phyloP scores from a whole-genome alignment of 2,888 invertebrate species.

The Labia minor region DNA sequence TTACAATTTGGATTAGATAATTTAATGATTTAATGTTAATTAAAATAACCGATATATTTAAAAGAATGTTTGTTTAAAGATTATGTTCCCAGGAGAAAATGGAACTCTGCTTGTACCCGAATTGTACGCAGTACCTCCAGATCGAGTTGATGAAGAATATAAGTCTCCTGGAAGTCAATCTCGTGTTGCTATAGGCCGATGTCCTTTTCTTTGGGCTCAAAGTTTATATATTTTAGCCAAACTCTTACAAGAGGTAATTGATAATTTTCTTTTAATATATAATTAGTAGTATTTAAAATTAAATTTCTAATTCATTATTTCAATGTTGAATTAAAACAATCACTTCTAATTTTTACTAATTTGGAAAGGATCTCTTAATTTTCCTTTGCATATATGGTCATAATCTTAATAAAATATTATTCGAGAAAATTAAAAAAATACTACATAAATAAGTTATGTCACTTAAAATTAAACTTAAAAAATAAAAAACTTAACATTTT shows the following conservation, averaged over 20 bases:
- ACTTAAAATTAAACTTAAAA: no score
- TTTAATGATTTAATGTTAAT: no score
- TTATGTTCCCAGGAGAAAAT: constrained; percentile 76
- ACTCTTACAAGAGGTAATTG: constrained; percentile 74
- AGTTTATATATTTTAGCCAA: constrained; percentile 91
- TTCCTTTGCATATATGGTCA: no score
- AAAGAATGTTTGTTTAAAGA: constrained; percentile 34
- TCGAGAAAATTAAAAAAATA: no score
- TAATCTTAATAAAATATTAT: no score
- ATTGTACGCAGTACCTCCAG: constrained; percentile 77
- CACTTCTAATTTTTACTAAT: not conserved
- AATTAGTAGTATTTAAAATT: not conserved
- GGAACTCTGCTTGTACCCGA: constrained; percentile 85
- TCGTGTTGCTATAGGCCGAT: constrained; percentile 73
- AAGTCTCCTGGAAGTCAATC: constrained; percentile 81
- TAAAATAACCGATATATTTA: no score
- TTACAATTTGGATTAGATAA: no score
- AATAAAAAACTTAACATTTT: no score
- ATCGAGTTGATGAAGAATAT: constrained; percentile 77
- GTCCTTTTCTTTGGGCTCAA: constrained; percentile 97
- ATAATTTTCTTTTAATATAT: not conserved
- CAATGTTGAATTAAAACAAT: not conserved
- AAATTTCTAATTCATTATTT: not conserved
- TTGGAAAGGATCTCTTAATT: not conserved
- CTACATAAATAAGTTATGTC: no score